These are phyloP conservation scores for Melierax canorus DNA, from an alignment of 2,113 vertebrate species.

Conservation along the genomic window DNA sequence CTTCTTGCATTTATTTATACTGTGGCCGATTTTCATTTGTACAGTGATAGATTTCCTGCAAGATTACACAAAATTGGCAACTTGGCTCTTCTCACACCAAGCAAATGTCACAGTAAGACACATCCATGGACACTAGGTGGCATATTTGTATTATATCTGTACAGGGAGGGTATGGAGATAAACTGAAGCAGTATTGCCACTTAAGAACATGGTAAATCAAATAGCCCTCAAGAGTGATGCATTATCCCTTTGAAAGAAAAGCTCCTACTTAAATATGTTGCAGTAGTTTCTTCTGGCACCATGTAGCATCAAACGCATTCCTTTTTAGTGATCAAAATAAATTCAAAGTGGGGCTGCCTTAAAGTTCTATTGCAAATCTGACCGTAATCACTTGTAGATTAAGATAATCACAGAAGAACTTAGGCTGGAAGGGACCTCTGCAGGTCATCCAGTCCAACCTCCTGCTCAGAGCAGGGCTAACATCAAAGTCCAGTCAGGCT, in stretches of 20 bases:
- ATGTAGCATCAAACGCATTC: accelerated
- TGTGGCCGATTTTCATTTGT: neutral
- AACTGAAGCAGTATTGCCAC: neutral
- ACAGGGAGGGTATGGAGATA: accelerated
- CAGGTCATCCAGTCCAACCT: neutral
- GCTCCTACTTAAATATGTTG: neutral
- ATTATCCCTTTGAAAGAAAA: neutral
- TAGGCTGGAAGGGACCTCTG: neutral
- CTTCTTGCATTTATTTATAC: neutral
- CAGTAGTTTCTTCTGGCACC: neutral
- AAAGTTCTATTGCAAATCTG: neutral
- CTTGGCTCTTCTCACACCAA: neutral
- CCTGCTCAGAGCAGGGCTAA: neutral
- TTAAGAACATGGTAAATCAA: neutral
- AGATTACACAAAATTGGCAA: neutral
- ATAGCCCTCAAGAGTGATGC: neutral
- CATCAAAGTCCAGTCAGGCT: neutral
- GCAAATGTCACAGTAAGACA: neutral
- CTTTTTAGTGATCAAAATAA: neutral
- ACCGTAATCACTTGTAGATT: neutral
- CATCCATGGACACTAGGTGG: slow-evolving; percentile 54
- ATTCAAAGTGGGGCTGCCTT: neutral
- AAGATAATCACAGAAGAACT: neutral
- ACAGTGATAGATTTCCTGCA: neutral
- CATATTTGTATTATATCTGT: neutral